Evolutionary conservation across 1,140 invertebrate species (phyloP).

Genomic region (Solenopsis fugax): DNA sequence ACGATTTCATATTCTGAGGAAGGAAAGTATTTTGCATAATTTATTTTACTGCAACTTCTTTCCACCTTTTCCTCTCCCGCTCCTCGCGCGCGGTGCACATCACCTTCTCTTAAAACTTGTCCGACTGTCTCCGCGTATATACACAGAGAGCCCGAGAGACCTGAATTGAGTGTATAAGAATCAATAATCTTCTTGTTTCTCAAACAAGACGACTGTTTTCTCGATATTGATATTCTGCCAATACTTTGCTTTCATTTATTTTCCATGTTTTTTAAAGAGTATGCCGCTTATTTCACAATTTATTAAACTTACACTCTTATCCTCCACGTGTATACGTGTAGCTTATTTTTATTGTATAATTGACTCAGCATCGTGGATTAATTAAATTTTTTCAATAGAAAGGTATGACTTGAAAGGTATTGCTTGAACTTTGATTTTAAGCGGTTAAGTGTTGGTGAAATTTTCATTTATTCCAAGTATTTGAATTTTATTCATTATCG

Average conservation of each 20-base stretch:
- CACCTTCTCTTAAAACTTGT: slow-evolving; percentile 59
- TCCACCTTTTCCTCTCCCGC: slow-evolving; percentile 62
- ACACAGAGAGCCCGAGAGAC: neutral
- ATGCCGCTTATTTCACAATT: slow-evolving; percentile 32
- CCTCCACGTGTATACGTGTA: neutral
- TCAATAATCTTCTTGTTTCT: slow-evolving; percentile 56
- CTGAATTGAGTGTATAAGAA: slow-evolving; percentile 58
- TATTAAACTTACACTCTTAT: neutral
- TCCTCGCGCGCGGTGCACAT: slow-evolving; percentile 36
- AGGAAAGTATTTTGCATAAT: slow-evolving; percentile 85
- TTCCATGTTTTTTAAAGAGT: neutral
- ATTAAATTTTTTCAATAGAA: slow-evolving; percentile 28
- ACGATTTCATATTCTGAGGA: slow-evolving; percentile 83
- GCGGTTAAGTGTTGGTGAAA: neutral
- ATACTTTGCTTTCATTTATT: slow-evolving; percentile 15
- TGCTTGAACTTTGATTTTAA: neutral
- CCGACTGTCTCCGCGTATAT: slow-evolving; percentile 19
- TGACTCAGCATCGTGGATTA: neutral
- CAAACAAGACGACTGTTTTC: slow-evolving; percentile 48
- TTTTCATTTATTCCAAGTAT: slow-evolving; percentile 35
- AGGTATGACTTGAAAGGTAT: neutral
- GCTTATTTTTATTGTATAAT: slow-evolving; percentile 29
- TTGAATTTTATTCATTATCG: slow-evolving; percentile 52
- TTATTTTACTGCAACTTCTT: slow-evolving; percentile 83
- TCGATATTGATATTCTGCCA: slow-evolving; percentile 48